Evolutionary conservation across 2,797 vertebrate genomes (phyloP).

Genomic region (Clamator glandarius): DNA sequence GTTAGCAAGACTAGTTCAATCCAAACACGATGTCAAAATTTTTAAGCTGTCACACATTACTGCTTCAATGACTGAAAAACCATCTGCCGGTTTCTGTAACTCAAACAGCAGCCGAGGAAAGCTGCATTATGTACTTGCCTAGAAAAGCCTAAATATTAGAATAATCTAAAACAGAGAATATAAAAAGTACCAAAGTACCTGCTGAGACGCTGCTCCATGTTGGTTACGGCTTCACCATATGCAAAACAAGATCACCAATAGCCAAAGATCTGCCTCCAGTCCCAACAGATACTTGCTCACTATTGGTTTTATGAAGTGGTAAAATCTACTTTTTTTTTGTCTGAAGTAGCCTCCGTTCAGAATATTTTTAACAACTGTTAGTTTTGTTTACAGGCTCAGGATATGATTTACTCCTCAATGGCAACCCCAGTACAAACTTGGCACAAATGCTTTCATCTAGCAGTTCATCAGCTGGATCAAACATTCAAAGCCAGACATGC

Average conservation of each 20-base stretch:
- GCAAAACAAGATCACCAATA: not conserved
- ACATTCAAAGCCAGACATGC: not conserved
- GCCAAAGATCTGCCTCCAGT: not conserved
- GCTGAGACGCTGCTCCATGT: not conserved
- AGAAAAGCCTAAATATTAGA: not conserved
- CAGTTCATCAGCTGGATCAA: constrained; percentile 10
- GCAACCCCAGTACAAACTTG: not conserved
- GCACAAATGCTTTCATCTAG: not conserved
- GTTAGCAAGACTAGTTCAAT: not conserved
- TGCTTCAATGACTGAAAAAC: not conserved
- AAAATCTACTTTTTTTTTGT: not conserved
- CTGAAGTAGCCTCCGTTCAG: not conserved
- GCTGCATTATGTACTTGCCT: too few relatives aligned
- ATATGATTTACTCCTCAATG: not conserved
- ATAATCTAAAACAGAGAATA: not conserved
- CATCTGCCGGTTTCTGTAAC: not conserved
- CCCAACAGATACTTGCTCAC: not conserved
- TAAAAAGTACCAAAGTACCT: not conserved
- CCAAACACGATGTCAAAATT: not conserved
- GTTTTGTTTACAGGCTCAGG: not conserved
- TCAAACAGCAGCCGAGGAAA: not conserved
- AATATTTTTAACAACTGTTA: not conserved
- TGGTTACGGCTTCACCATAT: not conserved
- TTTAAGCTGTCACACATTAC: not conserved
- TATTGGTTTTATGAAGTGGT: not conserved